Conservation (phyloP, 2,888 invertebrate species). For the Cheilosia urbana region DNA sequence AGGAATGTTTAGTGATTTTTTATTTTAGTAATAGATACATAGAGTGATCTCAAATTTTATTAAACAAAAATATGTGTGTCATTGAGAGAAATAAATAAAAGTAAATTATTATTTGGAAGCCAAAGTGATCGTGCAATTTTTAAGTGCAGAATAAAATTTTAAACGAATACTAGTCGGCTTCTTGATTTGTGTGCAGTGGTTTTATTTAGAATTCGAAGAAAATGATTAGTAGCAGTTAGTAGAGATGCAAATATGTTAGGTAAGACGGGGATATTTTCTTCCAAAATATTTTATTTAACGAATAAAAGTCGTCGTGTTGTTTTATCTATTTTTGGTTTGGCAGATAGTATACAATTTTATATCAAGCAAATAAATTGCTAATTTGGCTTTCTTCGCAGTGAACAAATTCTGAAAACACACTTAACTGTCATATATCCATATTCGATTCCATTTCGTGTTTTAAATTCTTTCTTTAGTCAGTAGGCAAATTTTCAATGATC, state of each 20-base stretch:
- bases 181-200: neutral
- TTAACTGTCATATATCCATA: too few relatives aligned
- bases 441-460: too few relatives aligned
- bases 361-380: too few relatives aligned
- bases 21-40: neutral
- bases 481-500: too few relatives aligned
- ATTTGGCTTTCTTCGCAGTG: too few relatives aligned
- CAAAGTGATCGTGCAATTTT: neutral
- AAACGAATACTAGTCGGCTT: neutral
- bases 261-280: slow-evolving; percentile 9
- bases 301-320: neutral
- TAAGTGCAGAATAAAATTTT: slow-evolving; percentile 6
- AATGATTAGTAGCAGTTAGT: neutral
- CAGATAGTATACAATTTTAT: too few relatives aligned
- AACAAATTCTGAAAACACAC: too few relatives aligned
- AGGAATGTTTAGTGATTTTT: slow-evolving; percentile 23
- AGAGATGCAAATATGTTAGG: slow-evolving; percentile 29
- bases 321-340: neutral
- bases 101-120: neutral
- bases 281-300: neutral
- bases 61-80: neutral
- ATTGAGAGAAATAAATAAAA: slow-evolving; percentile 7
- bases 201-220: neutral
- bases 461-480: too few relatives aligned
- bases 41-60: slow-evolving; percentile 38